Evolutionary conservation across 92 coral and sea anemone genomes (phyloP).

Genomic region (Meandrina meandrites): DNA sequence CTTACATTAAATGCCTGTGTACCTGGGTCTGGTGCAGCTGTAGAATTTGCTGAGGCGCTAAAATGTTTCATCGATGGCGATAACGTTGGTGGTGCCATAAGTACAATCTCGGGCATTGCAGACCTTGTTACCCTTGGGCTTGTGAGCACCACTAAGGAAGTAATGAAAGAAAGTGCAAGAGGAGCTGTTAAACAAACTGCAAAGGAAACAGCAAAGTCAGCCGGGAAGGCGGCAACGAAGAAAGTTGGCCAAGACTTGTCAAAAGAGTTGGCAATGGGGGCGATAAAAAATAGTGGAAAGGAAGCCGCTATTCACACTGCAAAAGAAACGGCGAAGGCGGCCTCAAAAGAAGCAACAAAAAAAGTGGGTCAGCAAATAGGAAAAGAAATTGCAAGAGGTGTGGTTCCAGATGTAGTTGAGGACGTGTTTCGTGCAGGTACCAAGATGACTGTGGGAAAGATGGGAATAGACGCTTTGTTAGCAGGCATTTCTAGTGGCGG

Average conservation of each 20-base stretch:
- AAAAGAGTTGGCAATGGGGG: constrained; percentile 10
- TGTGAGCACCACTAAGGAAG: not conserved
- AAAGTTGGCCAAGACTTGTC: constrained; percentile 11
- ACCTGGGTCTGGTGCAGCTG: no score
- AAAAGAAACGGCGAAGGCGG: not conserved
- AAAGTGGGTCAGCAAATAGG: constrained; percentile 1
- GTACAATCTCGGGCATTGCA: not conserved
- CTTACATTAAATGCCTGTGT: not conserved
- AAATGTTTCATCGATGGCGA: not conserved
- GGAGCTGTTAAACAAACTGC: constrained; percentile 1
- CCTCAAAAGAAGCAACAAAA: constrained; percentile 13
- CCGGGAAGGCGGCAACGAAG: constrained; percentile 18
- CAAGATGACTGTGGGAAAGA: not conserved
- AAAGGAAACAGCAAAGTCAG: constrained; percentile 13
- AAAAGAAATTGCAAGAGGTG: constrained; percentile 17
- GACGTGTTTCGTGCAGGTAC: not conserved
- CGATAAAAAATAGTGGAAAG: not conserved
- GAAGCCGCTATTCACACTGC: constrained; percentile 12
- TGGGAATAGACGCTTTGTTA: no score
- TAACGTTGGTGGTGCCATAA: no score
- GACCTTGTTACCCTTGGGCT: not conserved
- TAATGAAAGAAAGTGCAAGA: not conserved
- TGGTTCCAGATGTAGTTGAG: no score
- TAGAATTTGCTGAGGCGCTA: constrained; percentile 10
- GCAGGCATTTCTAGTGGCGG: no score